A percentile compares a stretch with the other conserved stretches of the same genome.
phyloP scores from a whole-genome alignment of 2,888 invertebrate species.

The Tiliacea citrago region DNA sequence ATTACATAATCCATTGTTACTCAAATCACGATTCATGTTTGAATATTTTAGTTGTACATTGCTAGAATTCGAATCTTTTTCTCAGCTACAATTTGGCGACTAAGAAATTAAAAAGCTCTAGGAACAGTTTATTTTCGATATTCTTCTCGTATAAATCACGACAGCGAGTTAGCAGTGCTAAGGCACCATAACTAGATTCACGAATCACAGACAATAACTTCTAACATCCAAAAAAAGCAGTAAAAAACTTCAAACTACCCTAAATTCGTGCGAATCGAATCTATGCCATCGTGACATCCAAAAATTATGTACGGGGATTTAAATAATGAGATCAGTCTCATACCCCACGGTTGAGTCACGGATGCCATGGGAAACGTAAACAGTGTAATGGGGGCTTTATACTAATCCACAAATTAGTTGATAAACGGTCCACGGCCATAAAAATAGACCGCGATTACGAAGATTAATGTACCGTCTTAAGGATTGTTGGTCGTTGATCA shows the following conservation, averaged over 20 bases:
- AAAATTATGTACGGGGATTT: constrained; percentile 86
- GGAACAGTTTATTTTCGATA: background rate
- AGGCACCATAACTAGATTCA: background rate
- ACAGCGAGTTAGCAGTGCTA: background rate
- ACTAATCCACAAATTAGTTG: constrained; percentile 85
- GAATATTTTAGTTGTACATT: too few relatives aligned
- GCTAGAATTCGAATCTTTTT: too few relatives aligned
- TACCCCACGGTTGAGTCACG: constrained; percentile 75
- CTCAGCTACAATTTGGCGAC: too few relatives aligned
- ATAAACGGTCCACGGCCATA: constrained; percentile 74
- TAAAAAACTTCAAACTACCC: constrained; percentile 58
- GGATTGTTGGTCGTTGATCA: constrained; percentile 12
- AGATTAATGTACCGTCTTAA: constrained; percentile 47
- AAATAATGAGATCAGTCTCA: constrained; percentile 83
- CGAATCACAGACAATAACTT: constrained; percentile 19
- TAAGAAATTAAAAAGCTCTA: background rate
- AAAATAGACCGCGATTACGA: constrained; percentile 58
- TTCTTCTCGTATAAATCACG: background rate
- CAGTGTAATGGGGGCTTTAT: constrained; percentile 78
- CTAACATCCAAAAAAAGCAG: constrained; percentile 34
- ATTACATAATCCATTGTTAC: too few relatives aligned
- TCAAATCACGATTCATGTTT: too few relatives aligned
- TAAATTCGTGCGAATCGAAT: constrained; percentile 78
- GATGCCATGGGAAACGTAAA: constrained; percentile 88
- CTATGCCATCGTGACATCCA: constrained; percentile 79